Conservation (phyloP, 2,113 vertebrate genomes). For the Leptobrachium leishanense region DNA sequence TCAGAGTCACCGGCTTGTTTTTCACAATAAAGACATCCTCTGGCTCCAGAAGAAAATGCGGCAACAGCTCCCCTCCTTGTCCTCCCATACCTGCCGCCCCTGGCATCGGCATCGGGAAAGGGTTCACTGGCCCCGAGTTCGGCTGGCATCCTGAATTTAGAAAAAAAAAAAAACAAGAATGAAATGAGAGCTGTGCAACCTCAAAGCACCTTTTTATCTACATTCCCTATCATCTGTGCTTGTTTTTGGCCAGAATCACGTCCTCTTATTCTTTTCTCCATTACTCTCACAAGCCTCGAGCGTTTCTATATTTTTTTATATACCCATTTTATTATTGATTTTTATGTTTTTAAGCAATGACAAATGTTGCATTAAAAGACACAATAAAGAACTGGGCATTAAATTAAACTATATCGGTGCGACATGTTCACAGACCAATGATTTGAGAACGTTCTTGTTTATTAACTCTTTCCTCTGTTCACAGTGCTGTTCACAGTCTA, state of each 20-base stretch:
- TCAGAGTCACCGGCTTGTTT: constrained; percentile 94
- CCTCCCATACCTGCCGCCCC: constrained; percentile 56
- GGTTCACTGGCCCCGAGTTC: constrained; percentile 78
- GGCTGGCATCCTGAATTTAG: constrained; percentile 81
- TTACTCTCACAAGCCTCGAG: constrained; percentile 36
- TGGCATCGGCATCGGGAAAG: constrained; percentile 61
- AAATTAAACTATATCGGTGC: constrained; percentile 34
- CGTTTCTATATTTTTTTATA: constrained; percentile 10
- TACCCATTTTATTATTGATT: constrained; percentile 44
- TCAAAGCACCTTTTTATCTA: neutral
- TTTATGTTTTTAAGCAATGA: constrained; percentile 46
- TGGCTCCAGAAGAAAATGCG: constrained; percentile 92
- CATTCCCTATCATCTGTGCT: constrained; percentile 8
- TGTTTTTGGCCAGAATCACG: constrained; percentile 10
- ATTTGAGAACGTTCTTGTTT: constrained; percentile 28
- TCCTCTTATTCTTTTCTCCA: constrained; percentile 19
- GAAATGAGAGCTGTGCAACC: constrained; percentile 1
- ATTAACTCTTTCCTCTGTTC: constrained; percentile 26
- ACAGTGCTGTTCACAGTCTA: neutral
- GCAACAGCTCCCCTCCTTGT: constrained; percentile 77
- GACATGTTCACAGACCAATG: constrained; percentile 26
- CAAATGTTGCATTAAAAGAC: constrained; percentile 46
- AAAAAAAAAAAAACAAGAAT: neutral
- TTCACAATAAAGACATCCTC: constrained; percentile 94
- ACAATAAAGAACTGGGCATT: constrained; percentile 36